phyloP scores from a whole-genome alignment of 2,888 invertebrate species.

The Bellardia pandia region DNA sequence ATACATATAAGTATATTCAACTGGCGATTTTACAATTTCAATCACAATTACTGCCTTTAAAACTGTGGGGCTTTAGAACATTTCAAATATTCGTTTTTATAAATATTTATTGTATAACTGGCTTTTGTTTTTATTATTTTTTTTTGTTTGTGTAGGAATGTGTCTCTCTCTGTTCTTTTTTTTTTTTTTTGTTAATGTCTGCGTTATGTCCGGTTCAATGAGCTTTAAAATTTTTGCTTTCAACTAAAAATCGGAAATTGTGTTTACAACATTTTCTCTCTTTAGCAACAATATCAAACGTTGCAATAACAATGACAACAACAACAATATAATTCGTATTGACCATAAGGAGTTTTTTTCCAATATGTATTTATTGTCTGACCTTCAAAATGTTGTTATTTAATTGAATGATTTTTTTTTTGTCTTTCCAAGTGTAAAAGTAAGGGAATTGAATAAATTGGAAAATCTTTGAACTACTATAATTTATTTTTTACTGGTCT shows the following conservation, averaged over 20 bases:
- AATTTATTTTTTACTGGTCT: not conserved
- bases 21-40: too few relatives aligned
- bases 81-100: constrained; percentile 14
- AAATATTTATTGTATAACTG: constrained; percentile 39
- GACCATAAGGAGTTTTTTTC: constrained; percentile 4
- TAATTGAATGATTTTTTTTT: not conserved
- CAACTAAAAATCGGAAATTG: constrained; percentile 51
- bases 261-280: constrained; percentile 31
- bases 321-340: not conserved
- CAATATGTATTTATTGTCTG: constrained; percentile 28
- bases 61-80: not conserved
- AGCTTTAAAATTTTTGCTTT: constrained; percentile 60
- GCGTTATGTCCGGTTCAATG: constrained; percentile 68
- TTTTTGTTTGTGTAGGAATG: not conserved
- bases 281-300: constrained; percentile 16
- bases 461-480: not conserved
- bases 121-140: constrained; percentile 17
- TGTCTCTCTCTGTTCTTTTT: not conserved
- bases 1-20: too few relatives aligned
- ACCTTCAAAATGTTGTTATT: constrained; percentile 33
- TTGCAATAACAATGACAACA: not conserved
- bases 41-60: too few relatives aligned
- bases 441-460: not conserved
- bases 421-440: not conserved
- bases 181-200: constrained; percentile 43